Evolutionary conservation across 2,113 vertebrate genomes (phyloP).

Genomic region (Psittacara wagleri): DNA sequence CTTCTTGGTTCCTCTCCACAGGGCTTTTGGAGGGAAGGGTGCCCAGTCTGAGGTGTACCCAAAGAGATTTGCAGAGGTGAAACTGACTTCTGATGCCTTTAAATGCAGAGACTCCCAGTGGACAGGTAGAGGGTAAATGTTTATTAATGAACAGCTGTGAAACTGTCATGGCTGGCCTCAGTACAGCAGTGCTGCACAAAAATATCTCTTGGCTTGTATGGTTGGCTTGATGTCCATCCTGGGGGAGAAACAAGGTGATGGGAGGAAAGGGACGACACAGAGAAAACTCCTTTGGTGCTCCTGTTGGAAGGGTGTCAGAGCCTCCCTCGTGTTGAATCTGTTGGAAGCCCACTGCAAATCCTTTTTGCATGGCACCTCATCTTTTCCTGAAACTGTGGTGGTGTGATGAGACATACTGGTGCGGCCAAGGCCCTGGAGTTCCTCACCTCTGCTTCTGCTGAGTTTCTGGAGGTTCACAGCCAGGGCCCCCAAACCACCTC

Average conservation of each 20-base stretch:
- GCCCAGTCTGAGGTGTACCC: background rate
- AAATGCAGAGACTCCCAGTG: background rate
- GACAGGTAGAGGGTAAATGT: background rate
- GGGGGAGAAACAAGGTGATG: background rate
- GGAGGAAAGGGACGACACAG: background rate
- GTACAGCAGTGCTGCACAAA: rapidly evolving
- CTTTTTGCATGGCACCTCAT: rapidly evolving
- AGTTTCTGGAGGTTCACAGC: background rate
- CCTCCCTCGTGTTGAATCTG: background rate
- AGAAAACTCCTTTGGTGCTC: background rate
- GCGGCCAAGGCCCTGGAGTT: background rate
- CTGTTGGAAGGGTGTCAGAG: background rate
- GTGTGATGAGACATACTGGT: background rate
- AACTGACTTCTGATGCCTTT: background rate
- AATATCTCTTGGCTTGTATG: background rate
- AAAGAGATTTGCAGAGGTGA: background rate
- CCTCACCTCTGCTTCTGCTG: background rate
- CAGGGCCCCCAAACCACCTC: background rate
- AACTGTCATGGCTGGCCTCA: background rate
- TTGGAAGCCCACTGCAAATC: background rate
- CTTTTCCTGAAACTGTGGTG: background rate
- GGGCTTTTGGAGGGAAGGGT: background rate
- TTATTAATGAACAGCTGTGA: background rate
- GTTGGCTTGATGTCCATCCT: background rate
- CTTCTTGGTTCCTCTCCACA: background rate